Evolutionary conservation across 2,113 vertebrate genomes (phyloP).

Genomic region (Puma concolor): DNA sequence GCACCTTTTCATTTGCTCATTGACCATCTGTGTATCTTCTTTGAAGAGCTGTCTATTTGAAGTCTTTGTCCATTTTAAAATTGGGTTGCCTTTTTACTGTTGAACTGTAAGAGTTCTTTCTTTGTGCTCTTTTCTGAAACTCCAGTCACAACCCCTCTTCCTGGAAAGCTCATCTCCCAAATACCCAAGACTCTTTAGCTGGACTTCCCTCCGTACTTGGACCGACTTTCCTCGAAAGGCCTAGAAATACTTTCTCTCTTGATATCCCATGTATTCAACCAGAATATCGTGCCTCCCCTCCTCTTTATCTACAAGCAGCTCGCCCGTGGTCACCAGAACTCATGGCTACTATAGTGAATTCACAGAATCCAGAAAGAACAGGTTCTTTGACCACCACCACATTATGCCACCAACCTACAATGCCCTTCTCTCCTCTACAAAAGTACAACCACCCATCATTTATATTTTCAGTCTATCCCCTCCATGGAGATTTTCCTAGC

Average conservation of each 20-base stretch:
- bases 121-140: constrained; percentile 41
- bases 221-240: background rate
- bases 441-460: background rate
- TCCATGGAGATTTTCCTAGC: background rate
- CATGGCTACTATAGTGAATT: background rate
- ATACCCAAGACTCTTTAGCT: background rate
- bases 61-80: constrained; percentile 15
- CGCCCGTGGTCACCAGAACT: background rate
- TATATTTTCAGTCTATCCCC: background rate
- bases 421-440: background rate
- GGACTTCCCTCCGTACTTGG: background rate
- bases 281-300: background rate
- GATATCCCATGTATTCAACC: background rate
- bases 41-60: constrained; percentile 32
- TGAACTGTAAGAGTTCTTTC: background rate
- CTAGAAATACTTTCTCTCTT: background rate
- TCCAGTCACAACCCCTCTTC: background rate
- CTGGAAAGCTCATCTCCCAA: constrained; percentile 1
- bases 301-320: background rate
- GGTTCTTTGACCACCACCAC: background rate
- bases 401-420: background rate
- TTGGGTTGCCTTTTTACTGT: background rate
- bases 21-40: background rate
- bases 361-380: background rate
- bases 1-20: background rate